These are phyloP conservation scores for Neomonachus schauinslandi DNA, from an alignment of 2,113 vertebrate genomes.

Conservation along the genomic window DNA sequence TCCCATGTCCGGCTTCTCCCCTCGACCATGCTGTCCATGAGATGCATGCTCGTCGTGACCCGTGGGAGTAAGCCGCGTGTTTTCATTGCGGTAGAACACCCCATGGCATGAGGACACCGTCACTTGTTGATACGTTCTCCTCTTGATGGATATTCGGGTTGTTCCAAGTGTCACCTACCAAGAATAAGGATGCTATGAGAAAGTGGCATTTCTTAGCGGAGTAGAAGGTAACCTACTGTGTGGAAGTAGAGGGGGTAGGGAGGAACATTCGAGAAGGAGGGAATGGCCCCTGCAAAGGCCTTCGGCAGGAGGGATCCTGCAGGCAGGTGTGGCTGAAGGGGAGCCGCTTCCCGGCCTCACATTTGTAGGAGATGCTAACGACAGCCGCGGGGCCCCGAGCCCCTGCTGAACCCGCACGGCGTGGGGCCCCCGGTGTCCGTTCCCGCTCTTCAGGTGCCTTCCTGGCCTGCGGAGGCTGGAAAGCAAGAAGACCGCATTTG, in stretches of 20 bases:
- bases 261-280: neutral
- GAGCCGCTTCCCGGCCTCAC: neutral
- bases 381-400: rapidly evolving
- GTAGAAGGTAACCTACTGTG: neutral
- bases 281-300: neutral
- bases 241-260: neutral
- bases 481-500: too few relatives aligned
- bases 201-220: neutral
- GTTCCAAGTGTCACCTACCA: neutral
- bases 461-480: neutral
- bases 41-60: rapidly evolving
- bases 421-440: neutral
- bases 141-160: neutral
- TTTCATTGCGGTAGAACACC: neutral
- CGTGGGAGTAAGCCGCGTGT: neutral
- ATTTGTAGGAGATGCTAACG: neutral
- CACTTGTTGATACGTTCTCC: neutral
- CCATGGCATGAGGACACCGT: neutral
- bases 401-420: neutral
- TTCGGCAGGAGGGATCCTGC: neutral
- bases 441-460: neutral
- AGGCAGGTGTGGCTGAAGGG: neutral
- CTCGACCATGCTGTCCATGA: neutral
- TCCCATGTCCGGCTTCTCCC: neutral
- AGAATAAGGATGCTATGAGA: neutral